Evolutionary conservation across 1,140 invertebrate species (phyloP), one percentile per base, ranked within the genome.

Genomic region (Nebria ingens): DNA sequence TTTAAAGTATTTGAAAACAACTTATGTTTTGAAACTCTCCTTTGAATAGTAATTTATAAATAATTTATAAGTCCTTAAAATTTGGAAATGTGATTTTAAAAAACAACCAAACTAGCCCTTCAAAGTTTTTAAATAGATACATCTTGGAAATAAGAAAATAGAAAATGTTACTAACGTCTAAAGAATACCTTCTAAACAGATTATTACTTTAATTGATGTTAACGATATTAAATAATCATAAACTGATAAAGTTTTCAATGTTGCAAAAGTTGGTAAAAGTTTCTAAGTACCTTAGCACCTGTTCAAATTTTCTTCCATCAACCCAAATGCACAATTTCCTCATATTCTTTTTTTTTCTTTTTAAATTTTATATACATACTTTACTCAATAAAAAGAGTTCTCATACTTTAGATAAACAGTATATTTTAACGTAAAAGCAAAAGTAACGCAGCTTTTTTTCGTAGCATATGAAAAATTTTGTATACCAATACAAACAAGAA

Each of bases 371-470:
- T 45, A 11, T 45, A 17, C 40, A 45, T 45, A 17, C 40, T 45
- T 45, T 45, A 45, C 17, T 45, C 6, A 45, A 45, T 45, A 45
- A 45, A 45, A 45, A 45, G 40, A 45, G 40, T 17, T 45, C 15
- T 4, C 40, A 45, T 45, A 45, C 40, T 11, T 9, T 17, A 9
- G 15, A n/a, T n/a, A n/a, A n/a, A n/a, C n/a, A n/a, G n/a, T n/a
- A n/a, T 45, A 45, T 45, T 45, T 45, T 17, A 45, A 45, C 40
- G 40, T 45, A 45, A 45, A n/a, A n/a, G n/a, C n/a, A n/a, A n/a
- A n/a, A n/a, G n/a, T n/a, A n/a, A n/a, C n/a, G n/a, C n/a, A n/a
- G n/a, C n/a, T n/a, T n/a, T n/a, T n/a, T n/a, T n/a, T n/a, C n/a
- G n/a, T n/a, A n/a, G n/a, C n/a, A n/a, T n/a, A n/a, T n/a, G n/a